phyloP scores from a whole-genome alignment of 2,888 invertebrate species.

The Chironomus tentans region DNA sequence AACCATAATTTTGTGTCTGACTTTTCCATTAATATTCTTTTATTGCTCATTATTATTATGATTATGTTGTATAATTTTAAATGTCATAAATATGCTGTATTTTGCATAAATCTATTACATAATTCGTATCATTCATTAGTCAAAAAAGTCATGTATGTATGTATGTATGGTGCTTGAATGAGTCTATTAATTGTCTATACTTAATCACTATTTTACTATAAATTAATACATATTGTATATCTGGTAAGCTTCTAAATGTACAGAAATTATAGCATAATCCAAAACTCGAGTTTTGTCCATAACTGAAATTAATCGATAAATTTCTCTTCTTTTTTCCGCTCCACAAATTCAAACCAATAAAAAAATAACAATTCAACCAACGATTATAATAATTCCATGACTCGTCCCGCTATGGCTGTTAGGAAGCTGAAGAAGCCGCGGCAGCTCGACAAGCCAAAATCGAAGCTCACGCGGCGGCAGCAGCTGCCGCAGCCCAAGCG shows the following conservation, averaged over 20 bases:
- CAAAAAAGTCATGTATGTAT: no score
- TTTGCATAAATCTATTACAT: no score
- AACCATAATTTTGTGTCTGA: no score
- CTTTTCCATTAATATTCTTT: no score
- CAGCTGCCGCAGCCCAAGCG: slow-evolving; percentile 48
- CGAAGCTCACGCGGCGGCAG: slow-evolving; percentile 49
- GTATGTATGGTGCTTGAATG: background rate
- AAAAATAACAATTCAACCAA: background rate
- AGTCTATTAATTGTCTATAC: background rate
- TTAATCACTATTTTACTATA: background rate
- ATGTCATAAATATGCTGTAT: no score
- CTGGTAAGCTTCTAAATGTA: slow-evolving; percentile 3
- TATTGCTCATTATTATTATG: no score
- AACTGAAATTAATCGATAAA: background rate
- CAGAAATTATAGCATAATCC: background rate
- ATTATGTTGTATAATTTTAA: no score
- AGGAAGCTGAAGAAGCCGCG: slow-evolving; percentile 76
- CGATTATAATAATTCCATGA: background rate
- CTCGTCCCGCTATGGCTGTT: slow-evolving; percentile 27
- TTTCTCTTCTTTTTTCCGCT: background rate
- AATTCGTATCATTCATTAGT: no score
- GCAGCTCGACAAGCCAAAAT: slow-evolving; percentile 42
- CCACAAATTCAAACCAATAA: background rate
- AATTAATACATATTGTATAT: background rate
- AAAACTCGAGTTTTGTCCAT: background rate